These are phyloP conservation scores for Eleutherodactylus coqui DNA, from an alignment of 2,797 vertebrate species.

Conservation along the genomic window DNA sequence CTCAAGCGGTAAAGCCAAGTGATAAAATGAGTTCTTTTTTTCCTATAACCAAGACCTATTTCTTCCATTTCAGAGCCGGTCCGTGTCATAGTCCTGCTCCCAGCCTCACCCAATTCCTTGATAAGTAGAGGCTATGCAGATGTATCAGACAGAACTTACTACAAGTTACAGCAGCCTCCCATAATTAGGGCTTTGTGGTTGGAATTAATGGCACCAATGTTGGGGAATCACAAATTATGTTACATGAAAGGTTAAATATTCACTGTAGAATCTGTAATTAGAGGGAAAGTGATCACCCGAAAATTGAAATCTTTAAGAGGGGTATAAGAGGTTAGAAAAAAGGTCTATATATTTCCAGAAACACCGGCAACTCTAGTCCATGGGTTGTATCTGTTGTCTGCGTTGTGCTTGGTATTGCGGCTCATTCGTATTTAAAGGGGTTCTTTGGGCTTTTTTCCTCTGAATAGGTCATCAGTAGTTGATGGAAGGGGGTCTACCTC, in stretches of 20 bases:
- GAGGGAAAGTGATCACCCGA: too few species aligned
- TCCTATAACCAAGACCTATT: conserved; percentile 78
- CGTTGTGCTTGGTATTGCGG: too few species aligned
- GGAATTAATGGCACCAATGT: neutral
- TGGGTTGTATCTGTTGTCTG: too few species aligned
- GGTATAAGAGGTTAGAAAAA: too few species aligned
- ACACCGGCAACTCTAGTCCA: too few species aligned
- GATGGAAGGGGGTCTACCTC: too few species aligned
- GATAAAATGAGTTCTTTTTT: conserved; percentile 84
- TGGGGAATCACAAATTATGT: neutral
- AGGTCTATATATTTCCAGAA: too few species aligned
- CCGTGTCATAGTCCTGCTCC: conserved; percentile 68
- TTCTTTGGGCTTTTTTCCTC: too few species aligned
- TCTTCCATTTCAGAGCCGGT: conserved; percentile 67
- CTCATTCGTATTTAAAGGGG: too few species aligned
- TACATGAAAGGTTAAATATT: neutral
- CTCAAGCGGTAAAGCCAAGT: conserved; percentile 78
- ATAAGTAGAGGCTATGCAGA: conserved; percentile 70
- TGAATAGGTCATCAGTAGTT: too few species aligned
- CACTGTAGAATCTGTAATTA: neutral
- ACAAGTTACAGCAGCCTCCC: neutral
- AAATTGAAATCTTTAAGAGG: too few species aligned
- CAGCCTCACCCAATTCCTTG: conserved; percentile 64
- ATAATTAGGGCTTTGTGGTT: neutral
- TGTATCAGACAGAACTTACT: conserved; percentile 61